phyloP scores from a whole-genome alignment of 2,797 vertebrate genomes.

The Lates japonicus region DNA sequence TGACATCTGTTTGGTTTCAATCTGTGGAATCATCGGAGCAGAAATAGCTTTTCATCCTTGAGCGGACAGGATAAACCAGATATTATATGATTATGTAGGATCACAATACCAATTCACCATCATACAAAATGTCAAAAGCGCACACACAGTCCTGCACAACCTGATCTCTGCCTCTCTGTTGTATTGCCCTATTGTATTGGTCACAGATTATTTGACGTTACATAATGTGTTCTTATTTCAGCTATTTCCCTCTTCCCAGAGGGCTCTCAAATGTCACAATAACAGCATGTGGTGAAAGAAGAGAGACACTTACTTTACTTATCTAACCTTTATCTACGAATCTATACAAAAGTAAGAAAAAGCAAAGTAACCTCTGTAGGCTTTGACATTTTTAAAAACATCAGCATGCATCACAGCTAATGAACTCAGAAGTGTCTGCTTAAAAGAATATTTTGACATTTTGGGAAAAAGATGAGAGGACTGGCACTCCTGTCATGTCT shows the following conservation, averaged over 20 bases:
- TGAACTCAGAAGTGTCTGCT: no score
- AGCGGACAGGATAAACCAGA: conserved; percentile 70
- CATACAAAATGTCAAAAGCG: conserved; percentile 52
- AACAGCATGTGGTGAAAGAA: conserved; percentile 46
- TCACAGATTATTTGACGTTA: conserved; percentile 66
- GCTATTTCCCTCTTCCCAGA: conserved; percentile 39
- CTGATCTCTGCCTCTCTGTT: conserved; percentile 25
- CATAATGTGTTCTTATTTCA: conserved; percentile 68
- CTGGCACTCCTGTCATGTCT: no score
- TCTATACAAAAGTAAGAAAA: background rate
- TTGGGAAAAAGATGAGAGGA: no score
- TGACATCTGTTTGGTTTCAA: conserved; percentile 74
- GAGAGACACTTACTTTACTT: conserved; percentile 7
- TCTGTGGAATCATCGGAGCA: conserved; percentile 63
- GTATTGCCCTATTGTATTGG: conserved; percentile 56
- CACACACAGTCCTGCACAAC: conserved; percentile 40
- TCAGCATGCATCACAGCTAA: no score
- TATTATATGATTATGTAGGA: conserved; percentile 77
- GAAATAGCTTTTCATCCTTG: conserved; percentile 74
- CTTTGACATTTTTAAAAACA: background rate
- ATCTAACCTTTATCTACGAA: conserved; percentile 22
- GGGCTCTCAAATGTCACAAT: conserved; percentile 61
- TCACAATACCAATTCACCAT: conserved; percentile 65
- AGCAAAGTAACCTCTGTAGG: background rate
- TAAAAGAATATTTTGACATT: no score